Evolutionary conservation across 2,113 vertebrate species (phyloP).

Genomic region (Phaetusa simplex): DNA sequence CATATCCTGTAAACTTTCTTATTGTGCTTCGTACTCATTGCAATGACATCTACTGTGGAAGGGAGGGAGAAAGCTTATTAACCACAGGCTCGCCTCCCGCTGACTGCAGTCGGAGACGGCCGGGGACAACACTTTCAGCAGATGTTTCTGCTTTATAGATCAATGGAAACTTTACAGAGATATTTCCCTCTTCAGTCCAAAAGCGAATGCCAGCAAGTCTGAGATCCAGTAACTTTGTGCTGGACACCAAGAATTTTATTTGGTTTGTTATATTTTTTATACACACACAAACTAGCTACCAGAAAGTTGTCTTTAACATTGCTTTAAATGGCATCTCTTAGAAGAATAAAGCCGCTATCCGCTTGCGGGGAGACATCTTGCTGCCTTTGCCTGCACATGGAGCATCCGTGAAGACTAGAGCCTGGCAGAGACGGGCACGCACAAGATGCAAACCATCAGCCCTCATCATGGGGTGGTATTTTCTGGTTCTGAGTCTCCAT

Average conservation of each 20-base stretch:
- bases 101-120: conserved; percentile 26
- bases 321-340: neutral
- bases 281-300: neutral
- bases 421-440: neutral
- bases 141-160: conserved; percentile 63
- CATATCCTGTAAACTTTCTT: conserved; percentile 43
- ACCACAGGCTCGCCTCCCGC: conserved; percentile 62
- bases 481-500: neutral
- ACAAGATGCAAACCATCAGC: neutral
- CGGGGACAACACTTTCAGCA: conserved; percentile 24
- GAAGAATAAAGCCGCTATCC: neutral
- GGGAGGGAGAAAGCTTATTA: conserved; percentile 46
- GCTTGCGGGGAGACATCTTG: neutral
- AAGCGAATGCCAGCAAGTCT: conserved; percentile 5
- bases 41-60: conserved; percentile 39
- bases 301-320: neutral
- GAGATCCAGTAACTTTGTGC: conserved; percentile 1
- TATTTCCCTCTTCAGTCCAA: conserved; percentile 38
- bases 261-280: neutral
- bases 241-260: conserved; percentile 38
- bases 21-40: neutral
- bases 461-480: neutral
- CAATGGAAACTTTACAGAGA: conserved; percentile 51
- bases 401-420: neutral
- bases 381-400: neutral